Percentiles rank a stretch among this genome's conserved stretches.
Evolutionary conservation across 2,888 invertebrate species (phyloP).

Genomic region (Patella pellucida): DNA sequence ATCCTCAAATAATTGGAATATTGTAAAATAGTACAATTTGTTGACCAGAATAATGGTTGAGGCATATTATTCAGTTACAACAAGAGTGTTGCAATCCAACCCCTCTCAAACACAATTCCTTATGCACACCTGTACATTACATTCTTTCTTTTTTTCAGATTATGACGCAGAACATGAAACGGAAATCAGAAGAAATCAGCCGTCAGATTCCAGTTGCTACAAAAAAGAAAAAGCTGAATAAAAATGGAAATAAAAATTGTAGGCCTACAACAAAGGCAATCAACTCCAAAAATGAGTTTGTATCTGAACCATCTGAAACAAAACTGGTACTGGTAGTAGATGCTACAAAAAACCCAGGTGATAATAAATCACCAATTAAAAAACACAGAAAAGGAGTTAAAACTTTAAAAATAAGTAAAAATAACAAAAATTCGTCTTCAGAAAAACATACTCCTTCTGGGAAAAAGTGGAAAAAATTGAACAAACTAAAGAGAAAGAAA

Average conservation of each 20-base stretch:
- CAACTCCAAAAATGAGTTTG: neutral
- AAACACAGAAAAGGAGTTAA: neutral
- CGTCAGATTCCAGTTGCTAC: no score
- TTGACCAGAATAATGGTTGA: no score
- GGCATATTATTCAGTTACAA: no score
- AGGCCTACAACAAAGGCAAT: neutral
- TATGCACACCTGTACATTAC: no score
- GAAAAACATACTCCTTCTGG: neutral
- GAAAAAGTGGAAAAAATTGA: constrained; percentile 19
- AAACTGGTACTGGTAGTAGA: no score
- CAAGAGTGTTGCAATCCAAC: no score
- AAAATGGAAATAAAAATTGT: neutral
- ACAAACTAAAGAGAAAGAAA: constrained; percentile 21
- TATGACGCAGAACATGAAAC: no score
- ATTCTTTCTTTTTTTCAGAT: no score
- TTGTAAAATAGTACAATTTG: no score
- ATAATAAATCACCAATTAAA: neutral
- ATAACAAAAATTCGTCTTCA: constrained; percentile 9
- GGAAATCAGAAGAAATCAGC: no score
- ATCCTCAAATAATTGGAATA: no score
- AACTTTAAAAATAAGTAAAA: neutral
- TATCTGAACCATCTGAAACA: neutral
- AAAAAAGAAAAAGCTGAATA: neutral
- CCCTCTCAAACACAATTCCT: no score
- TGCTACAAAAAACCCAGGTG: neutral